These are phyloP conservation scores for Sphaerolaimus hirsutus DNA, from an alignment of 2,888 invertebrate species.

Conservation along the genomic window DNA sequence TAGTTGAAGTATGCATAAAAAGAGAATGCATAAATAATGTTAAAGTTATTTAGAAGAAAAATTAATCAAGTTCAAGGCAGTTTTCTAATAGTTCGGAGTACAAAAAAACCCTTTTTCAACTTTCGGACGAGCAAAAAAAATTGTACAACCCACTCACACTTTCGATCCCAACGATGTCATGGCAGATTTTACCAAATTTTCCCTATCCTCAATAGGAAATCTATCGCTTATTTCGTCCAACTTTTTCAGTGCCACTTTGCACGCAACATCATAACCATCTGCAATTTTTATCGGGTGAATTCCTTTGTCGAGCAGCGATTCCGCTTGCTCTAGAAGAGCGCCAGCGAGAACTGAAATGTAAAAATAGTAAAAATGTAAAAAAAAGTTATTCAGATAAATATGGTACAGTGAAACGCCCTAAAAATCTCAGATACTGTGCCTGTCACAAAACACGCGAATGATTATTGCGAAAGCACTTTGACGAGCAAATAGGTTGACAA, in stretches of 20 bases:
- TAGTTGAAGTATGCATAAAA: no score
- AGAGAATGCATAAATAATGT: no score
- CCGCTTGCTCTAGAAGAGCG: slow-evolving; percentile 79
- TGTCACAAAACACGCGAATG: no score
- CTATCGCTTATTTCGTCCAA: slow-evolving; percentile 64
- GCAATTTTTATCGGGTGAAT: slow-evolving; percentile 96
- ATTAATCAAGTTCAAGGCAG: not conserved
- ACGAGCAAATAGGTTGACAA: no score
- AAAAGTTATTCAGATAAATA: no score
- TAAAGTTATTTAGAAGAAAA: not conserved
- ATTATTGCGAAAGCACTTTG: no score
- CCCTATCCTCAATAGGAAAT: slow-evolving; percentile 59
- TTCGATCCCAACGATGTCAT: slow-evolving; percentile 96
- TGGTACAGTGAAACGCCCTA: no score
- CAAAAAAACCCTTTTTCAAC: not conserved
- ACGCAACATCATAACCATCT: slow-evolving; percentile 91
- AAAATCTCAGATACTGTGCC: no score
- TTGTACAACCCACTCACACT: slow-evolving; percentile 37
- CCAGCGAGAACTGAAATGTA: slow-evolving; percentile 47
- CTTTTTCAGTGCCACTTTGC: slow-evolving; percentile 40
- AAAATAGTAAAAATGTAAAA: no score
- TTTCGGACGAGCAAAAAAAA: not conserved
- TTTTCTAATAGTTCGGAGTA: not conserved
- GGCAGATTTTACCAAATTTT: slow-evolving; percentile 71
- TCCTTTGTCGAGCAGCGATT: slow-evolving; percentile 67